phyloP scores from a whole-genome alignment of 1,140 invertebrate species.

The Monomorium pharaonis region DNA sequence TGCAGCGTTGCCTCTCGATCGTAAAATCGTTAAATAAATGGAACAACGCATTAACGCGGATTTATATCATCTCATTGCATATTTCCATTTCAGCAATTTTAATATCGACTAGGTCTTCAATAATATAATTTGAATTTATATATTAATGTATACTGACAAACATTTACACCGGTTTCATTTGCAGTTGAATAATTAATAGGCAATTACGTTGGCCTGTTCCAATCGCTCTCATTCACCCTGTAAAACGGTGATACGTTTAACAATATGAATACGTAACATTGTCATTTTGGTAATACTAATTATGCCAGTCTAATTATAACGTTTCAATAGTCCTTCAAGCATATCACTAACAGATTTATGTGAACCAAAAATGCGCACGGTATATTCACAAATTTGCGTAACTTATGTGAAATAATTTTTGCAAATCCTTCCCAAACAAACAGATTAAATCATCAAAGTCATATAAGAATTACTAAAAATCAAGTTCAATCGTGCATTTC shows the following conservation, averaged over 20 bases:
- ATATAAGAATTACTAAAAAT: background rate
- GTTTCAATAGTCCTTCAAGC: constrained; percentile 3
- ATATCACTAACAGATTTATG: background rate
- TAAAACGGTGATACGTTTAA: constrained; percentile 31
- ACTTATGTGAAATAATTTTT: background rate
- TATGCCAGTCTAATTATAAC: background rate
- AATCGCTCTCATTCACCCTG: constrained; percentile 7
- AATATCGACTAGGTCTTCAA: background rate
- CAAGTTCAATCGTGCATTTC: background rate
- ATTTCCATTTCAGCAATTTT: constrained; percentile 1
- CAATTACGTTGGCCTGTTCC: constrained; percentile 29
- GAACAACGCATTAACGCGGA: background rate
- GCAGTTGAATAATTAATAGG: constrained; percentile 52
- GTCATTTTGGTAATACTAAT: constrained; percentile 27
- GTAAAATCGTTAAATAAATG: constrained; percentile 13
- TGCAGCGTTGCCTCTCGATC: background rate
- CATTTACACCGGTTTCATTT: constrained; percentile 48
- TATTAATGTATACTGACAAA: constrained; percentile 27
- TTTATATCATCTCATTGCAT: background rate
- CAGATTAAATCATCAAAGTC: background rate
- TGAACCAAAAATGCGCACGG: background rate
- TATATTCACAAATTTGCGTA: background rate
- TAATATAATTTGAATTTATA: constrained; percentile 37
- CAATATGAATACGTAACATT: constrained; percentile 22
- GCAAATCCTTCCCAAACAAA: no score